phyloP scores from a whole-genome alignment of 2,888 invertebrate genomes.

The Agriopis aurantiaria region DNA sequence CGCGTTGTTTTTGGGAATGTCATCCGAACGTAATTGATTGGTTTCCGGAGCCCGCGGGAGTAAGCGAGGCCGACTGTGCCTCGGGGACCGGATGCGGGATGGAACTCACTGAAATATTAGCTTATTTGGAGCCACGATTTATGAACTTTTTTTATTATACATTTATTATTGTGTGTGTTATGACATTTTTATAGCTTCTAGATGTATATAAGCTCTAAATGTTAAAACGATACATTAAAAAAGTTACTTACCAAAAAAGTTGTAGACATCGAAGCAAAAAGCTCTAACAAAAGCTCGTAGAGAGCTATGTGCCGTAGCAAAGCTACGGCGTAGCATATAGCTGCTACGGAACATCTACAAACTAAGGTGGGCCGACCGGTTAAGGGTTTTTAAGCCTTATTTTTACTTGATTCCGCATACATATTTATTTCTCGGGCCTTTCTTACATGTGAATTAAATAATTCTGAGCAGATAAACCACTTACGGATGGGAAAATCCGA shows the following conservation, averaged over 20 bases:
- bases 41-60: slow-evolving; percentile 17
- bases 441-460: slow-evolving; percentile 21
- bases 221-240: too few species aligned
- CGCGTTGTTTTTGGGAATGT: slow-evolving; percentile 15
- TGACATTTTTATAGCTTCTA: background rate
- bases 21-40: slow-evolving; percentile 25
- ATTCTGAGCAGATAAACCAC: slow-evolving; percentile 22
- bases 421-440: slow-evolving; percentile 5
- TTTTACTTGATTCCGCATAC: background rate
- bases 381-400: background rate
- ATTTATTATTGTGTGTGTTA: slow-evolving; percentile 1
- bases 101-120: slow-evolving; percentile 1
- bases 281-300: background rate
- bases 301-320: background rate
- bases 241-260: too few species aligned
- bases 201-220: too few species aligned
- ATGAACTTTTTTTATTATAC: background rate
- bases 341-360: slow-evolving; percentile 3
- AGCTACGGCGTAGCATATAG: slow-evolving; percentile 4
- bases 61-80: slow-evolving; percentile 4
- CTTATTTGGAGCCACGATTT: slow-evolving; percentile 1
- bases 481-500: slow-evolving; percentile 18
- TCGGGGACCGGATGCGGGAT: background rate
- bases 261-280: too few species aligned
- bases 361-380: background rate